phyloP scores from a whole-genome alignment of 2,113 vertebrate genomes.

The Urocitellus parryii region DNA sequence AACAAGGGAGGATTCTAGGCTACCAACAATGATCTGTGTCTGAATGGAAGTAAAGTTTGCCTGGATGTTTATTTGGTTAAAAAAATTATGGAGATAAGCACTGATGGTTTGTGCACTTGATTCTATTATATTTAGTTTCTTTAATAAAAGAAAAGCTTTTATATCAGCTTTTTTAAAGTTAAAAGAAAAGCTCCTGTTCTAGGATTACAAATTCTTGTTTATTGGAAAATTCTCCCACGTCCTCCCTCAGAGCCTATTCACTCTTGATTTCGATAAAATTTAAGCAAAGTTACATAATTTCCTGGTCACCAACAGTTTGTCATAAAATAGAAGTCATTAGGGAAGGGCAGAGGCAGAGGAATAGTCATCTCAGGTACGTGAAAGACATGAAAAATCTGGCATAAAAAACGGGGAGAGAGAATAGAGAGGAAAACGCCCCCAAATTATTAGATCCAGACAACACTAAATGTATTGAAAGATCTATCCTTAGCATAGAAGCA shows the following conservation, averaged over 20 bases:
- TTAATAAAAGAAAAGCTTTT: too few species aligned
- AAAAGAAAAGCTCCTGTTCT: neutral
- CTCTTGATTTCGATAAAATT: neutral
- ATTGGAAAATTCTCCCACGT: neutral
- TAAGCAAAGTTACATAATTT: neutral
- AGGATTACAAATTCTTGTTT: neutral
- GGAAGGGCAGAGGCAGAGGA: neutral
- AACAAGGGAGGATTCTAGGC: neutral
- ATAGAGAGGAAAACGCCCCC: neutral
- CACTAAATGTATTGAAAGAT: neutral
- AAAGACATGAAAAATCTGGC: neutral
- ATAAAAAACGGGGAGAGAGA: neutral
- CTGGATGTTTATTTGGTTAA: conserved; percentile 14
- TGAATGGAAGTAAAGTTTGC: neutral
- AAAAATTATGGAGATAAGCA: neutral
- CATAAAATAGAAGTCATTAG: neutral
- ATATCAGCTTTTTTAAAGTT: neutral
- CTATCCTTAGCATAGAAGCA: neutral
- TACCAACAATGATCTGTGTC: neutral
- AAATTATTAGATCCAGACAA: neutral
- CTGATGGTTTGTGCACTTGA: neutral
- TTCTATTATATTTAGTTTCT: neutral
- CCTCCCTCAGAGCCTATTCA: neutral
- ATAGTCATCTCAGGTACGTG: neutral
- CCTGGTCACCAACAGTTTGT: neutral